These are phyloP conservation scores for Tipula lateralis DNA, from an alignment of 2,888 invertebrate species.

Conservation along the genomic window DNA sequence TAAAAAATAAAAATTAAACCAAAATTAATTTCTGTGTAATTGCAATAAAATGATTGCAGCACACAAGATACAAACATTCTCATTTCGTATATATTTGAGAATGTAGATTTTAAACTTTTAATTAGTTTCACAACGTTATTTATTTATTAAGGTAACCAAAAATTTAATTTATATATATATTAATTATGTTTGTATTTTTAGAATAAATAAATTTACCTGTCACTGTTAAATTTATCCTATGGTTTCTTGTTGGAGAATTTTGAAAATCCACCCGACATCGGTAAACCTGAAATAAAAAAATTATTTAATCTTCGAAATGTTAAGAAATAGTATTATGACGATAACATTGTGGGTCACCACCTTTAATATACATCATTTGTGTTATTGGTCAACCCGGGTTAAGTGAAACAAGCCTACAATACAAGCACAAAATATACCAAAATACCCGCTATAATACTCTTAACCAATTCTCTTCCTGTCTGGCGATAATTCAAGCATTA, in stretches of 20 bases:
- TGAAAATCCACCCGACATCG: conserved; percentile 86
- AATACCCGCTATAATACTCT: too few species aligned
- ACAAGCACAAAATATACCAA: too few species aligned
- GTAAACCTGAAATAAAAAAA: conserved; percentile 53
- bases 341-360: too few species aligned
- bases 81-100: not conserved
- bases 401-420: too few species aligned
- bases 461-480: too few species aligned
- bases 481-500: too few species aligned
- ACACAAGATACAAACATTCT: not conserved
- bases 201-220: conserved; percentile 64
- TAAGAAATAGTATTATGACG: too few species aligned
- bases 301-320: not conserved
- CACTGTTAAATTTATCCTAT: conserved; percentile 82
- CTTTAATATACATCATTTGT: too few species aligned
- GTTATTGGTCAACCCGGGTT: too few species aligned
- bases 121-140: conserved; percentile 5
- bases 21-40: not conserved
- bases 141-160: not conserved
- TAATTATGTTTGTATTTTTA: not conserved
- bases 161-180: conserved; percentile 11
- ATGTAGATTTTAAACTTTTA: not conserved
- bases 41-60: not conserved
- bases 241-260: conserved; percentile 81
- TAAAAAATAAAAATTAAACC: not conserved